Evolutionary conservation across 2,797 vertebrate species (phyloP).

Genomic region (Orientallactaga sibirica): DNA sequence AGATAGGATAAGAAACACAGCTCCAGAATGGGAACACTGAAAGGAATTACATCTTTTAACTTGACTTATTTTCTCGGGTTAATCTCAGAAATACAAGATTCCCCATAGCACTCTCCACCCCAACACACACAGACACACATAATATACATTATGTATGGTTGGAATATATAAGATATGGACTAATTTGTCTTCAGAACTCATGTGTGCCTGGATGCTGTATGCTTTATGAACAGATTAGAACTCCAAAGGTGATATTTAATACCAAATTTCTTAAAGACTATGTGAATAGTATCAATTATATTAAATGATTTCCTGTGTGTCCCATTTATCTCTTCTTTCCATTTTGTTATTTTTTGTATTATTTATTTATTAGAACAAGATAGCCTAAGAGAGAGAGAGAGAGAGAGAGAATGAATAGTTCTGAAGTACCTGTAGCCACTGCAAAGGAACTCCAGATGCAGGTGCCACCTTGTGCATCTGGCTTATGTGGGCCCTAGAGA

Average conservation of each 20-base stretch:
- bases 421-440: too few species aligned
- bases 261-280: not conserved
- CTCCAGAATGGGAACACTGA: not conserved
- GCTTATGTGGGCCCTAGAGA: too few species aligned
- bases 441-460: too few species aligned
- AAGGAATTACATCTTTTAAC: conserved; percentile 39
- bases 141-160: not conserved
- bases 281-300: not conserved
- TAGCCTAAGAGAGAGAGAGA: too few species aligned
- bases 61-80: not conserved
- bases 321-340: not conserved
- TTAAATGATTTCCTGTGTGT: not conserved
- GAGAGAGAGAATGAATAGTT: too few species aligned
- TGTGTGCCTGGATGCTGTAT: not conserved
- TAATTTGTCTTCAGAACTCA: not conserved
- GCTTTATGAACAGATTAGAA: not conserved
- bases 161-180: conserved; percentile 13
- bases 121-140: not conserved
- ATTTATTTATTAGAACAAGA: too few species aligned
- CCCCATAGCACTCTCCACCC: not conserved
- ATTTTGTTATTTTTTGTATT: not conserved
- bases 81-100: conserved; percentile 45
- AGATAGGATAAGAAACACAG: not conserved
- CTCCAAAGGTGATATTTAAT: not conserved
- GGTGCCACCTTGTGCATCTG: too few species aligned